These are phyloP conservation scores for Drosophila paulistorum DNA, from an alignment of 1,140 invertebrate species.

Conservation along the genomic window DNA sequence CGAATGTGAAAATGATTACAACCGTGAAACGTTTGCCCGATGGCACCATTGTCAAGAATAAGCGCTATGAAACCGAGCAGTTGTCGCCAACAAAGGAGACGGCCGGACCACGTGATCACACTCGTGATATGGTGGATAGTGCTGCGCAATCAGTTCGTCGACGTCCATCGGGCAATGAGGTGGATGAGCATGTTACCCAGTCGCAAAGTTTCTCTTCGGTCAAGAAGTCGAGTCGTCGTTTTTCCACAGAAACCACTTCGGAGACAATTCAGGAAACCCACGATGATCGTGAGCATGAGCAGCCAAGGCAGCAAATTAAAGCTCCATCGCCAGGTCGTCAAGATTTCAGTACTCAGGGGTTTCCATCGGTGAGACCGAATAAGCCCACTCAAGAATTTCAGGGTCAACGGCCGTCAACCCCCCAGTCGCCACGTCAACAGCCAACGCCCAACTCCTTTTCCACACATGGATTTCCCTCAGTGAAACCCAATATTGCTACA, in stretches of 20 bases:
- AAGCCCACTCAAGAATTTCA: constrained; percentile 63
- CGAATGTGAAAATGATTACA: constrained; percentile 86
- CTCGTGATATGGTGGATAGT: constrained; percentile 62
- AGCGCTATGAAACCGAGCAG: constrained; percentile 85
- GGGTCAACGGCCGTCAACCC: constrained; percentile 32
- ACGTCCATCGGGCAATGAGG: constrained; percentile 34
- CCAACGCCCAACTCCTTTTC: constrained; percentile 55
- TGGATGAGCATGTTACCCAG: constrained; percentile 50
- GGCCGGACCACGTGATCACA: constrained; percentile 36
- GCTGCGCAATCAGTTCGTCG: constrained; percentile 39
- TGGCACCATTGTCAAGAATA: constrained; percentile 87
- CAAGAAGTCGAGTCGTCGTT: constrained; percentile 75
- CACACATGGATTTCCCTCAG: constrained; percentile 80
- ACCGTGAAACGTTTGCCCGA: constrained; percentile 87
- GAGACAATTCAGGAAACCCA: constrained; percentile 68
- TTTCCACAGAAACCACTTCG: constrained; percentile 76
- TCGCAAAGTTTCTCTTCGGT: constrained; percentile 68
- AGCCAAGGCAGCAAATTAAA: constrained; percentile 10
- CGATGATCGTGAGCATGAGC: constrained; percentile 47
- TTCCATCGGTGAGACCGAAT: constrained; percentile 57
- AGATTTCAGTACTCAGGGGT: constrained; percentile 58
- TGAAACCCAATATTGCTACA: constrained; percentile 71
- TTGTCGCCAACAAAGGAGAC: constrained; percentile 33
- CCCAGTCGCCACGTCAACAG: constrained; percentile 24
- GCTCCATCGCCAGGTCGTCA: constrained; percentile 24